Evolutionary conservation across 2,797 vertebrate species (phyloP).

Genomic region (Myotis vivesi): DNA sequence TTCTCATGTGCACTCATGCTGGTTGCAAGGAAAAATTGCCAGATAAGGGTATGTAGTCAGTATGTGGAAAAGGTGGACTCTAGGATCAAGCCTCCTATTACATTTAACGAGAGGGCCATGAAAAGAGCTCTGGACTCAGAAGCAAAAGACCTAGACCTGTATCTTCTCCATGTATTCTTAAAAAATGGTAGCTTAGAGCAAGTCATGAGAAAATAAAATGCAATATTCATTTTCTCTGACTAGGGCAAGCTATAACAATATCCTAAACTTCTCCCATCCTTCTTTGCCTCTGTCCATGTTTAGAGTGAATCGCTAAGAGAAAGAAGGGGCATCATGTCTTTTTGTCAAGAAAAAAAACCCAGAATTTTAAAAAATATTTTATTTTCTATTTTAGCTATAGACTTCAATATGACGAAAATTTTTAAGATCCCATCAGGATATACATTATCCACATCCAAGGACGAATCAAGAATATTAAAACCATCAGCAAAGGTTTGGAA

Average conservation of each 20-base stretch:
- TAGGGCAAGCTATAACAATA: neutral
- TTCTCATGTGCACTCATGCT: neutral
- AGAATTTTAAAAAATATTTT: conserved; percentile 38
- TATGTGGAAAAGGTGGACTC: neutral
- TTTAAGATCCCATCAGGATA: conserved; percentile 51
- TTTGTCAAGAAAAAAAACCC: neutral
- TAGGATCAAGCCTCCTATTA: neutral
- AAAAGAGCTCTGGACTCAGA: neutral
- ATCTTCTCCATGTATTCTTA: neutral
- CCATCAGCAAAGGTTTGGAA: conserved; percentile 63
- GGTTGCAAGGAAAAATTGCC: neutral
- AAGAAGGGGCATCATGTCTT: neutral
- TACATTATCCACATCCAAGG: neutral
- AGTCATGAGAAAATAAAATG: neutral
- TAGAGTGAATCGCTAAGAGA: neutral
- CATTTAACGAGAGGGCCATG: neutral
- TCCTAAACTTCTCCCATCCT: neutral
- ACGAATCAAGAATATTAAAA: conserved; percentile 41
- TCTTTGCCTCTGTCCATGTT: neutral
- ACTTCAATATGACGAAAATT: conserved; percentile 54
- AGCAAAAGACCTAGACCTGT: neutral
- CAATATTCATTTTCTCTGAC: conserved; percentile 7
- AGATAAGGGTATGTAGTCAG: neutral
- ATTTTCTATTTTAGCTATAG: conserved; percentile 64
- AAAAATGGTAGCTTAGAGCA: neutral